Evolutionary conservation across 2,797 vertebrate genomes (phyloP), one percentile per base, ranked within the genome.

Genomic region (Rhinophrynus dorsalis): DNA sequence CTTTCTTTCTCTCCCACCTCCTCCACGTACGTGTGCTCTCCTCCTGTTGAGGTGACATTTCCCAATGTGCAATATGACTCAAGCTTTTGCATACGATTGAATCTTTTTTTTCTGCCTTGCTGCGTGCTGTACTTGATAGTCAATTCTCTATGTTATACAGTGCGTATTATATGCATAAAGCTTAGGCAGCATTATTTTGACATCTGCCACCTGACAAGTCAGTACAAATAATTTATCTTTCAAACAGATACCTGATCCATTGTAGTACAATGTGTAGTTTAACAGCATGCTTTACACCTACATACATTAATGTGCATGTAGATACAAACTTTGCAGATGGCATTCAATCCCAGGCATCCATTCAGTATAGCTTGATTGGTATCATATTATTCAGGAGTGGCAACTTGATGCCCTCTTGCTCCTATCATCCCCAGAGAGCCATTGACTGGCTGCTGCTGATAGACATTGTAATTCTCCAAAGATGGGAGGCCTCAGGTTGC

Each of bases 221-320:
- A n/a, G 33, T 54, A 62, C 58, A 69, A 61, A 69, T 69, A 51
- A 69, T 61, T 58, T 27, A 55, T 62, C 40, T 45, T 63, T 56
- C 37, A 13, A 6, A 29, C 29, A 30, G 27, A 20, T n/a, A n/a
- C 30, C 44, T 42, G 5, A 44, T 42, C 13, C 24, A 40, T 35
- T 52, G 12, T 30, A 26, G 18, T 32, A 18, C 18, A 32, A 44
- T 29, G 18, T 11, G 54, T 54, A 42, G 61, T n/a, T n/a, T 32
- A 44, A 50, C 35, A 3, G 11, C 33, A 17, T 51, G 18, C 20
- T 23, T 24, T 60, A 52, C 57, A 24, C 56, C 57, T 47, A 60
- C 66, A 2, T 27, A 26, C 38, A 37, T 38, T 38, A 3, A 42
- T 7, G 26, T 23, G 66, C 52, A 21, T 3, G n/a, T 15, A 48